phyloP scores from a whole-genome alignment of 2,797 vertebrate genomes.

The Eptatretus atami region DNA sequence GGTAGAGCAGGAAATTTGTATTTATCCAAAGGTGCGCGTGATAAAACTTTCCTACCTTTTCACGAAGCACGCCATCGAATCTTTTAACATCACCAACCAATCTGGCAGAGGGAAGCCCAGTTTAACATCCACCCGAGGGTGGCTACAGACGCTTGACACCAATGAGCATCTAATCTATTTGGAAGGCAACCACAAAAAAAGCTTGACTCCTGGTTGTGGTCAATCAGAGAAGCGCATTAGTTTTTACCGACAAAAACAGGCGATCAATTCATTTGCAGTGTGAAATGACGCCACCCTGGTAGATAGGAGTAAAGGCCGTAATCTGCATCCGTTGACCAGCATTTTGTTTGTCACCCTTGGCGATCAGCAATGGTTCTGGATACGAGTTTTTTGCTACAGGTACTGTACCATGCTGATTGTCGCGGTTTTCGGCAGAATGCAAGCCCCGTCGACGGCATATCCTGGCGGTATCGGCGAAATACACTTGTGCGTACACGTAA shows the following conservation, averaged over 20 bases:
- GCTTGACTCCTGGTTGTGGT: conserved; percentile 29
- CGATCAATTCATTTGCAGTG: conserved; percentile 34
- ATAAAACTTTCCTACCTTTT: too few relatives aligned
- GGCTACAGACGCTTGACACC: too few relatives aligned
- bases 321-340: conserved; percentile 38
- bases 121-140: too few relatives aligned
- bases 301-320: conserved; percentile 50
- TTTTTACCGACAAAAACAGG: conserved; percentile 45
- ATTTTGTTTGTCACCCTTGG: conserved; percentile 51
- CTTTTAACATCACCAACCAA: too few relatives aligned
- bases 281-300: conserved; percentile 63
- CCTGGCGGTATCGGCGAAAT: conserved; percentile 34
- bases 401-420: conserved; percentile 39
- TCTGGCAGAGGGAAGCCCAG: too few relatives aligned
- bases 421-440: too few relatives aligned
- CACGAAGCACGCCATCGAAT: too few relatives aligned
- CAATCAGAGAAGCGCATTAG: conserved; percentile 29
- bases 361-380: conserved; percentile 32
- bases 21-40: too few relatives aligned
- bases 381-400: conserved; percentile 40
- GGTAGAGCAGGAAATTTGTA: too few relatives aligned
- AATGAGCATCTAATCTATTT: conserved; percentile 16
- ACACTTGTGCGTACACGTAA: conserved; percentile 53
- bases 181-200: conserved; percentile 50
- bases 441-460: too few relatives aligned